phyloP scores from a whole-genome alignment of 2,113 vertebrate genomes.

The Chionomys nivalis region DNA sequence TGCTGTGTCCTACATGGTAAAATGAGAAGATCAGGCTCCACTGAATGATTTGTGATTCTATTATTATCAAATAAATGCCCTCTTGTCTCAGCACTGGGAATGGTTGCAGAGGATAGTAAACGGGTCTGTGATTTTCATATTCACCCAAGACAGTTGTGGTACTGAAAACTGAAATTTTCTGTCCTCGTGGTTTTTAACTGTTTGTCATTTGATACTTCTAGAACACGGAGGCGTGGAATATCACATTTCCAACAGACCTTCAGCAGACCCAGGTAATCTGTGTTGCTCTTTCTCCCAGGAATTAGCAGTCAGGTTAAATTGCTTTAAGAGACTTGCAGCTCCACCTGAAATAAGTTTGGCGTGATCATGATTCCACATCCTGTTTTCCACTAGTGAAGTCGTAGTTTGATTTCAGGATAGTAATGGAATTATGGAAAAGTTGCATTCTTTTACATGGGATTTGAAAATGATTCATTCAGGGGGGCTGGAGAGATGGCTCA shows the following conservation, averaged over 20 bases:
- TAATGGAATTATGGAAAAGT: slow-evolving; percentile 1
- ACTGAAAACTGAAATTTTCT: slow-evolving; percentile 22
- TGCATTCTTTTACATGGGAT: background rate
- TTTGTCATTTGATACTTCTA: background rate
- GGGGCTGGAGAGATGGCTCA: no score
- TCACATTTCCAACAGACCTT: slow-evolving; percentile 11
- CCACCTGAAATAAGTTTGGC: background rate
- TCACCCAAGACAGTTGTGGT: background rate
- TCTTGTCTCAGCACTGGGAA: background rate
- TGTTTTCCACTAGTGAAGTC: background rate
- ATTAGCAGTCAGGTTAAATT: background rate
- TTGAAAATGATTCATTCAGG: background rate
- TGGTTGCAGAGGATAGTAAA: background rate
- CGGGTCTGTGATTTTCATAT: slow-evolving; percentile 15
- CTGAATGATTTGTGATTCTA: background rate
- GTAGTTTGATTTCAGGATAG: slow-evolving; percentile 24
- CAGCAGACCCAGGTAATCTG: background rate
- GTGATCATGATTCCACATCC: background rate
- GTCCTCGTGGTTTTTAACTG: background rate
- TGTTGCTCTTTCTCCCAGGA: background rate
- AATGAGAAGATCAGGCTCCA: background rate
- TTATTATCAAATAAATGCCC: background rate
- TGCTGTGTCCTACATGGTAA: slow-evolving; percentile 16
- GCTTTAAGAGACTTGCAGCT: background rate
- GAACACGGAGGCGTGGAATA: background rate